Conservation (phyloP, 2,888 invertebrate genomes). For the Agonum fuliginosum region DNA sequence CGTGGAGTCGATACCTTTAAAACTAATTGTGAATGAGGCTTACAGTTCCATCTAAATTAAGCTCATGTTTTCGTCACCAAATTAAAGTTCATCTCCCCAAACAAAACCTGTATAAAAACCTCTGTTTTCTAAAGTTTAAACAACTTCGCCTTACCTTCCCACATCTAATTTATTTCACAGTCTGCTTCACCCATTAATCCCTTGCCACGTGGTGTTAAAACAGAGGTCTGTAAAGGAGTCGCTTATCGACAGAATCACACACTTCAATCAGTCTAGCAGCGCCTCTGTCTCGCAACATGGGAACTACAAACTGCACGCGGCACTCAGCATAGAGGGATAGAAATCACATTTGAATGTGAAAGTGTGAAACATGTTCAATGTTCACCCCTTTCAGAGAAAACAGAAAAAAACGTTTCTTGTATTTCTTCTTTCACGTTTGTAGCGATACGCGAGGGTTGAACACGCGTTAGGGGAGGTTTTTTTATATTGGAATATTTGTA, state of each 20-base stretch:
- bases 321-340: slow-evolving; percentile 4
- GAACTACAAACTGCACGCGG: no score
- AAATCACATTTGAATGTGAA: slow-evolving; percentile 42
- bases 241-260: slow-evolving; percentile 25
- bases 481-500: no score
- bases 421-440: neutral
- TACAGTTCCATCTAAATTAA: no score
- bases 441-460: neutral
- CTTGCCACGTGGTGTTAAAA: slow-evolving; percentile 18
- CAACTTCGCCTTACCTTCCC: neutral
- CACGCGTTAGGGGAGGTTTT: neutral
- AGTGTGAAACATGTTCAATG: slow-evolving; percentile 22
- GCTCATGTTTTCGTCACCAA: no score
- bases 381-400: slow-evolving; percentile 23
- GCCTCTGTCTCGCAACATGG: slow-evolving; percentile 13
- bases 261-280: slow-evolving; percentile 27
- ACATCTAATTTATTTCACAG: slow-evolving; percentile 31
- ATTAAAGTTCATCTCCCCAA: no score
- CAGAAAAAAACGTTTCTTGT: slow-evolving; percentile 23
- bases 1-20: no score
- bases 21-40: no score
- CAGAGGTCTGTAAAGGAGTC: slow-evolving; percentile 26
- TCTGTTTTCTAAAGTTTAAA: neutral
- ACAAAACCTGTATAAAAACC: neutral
- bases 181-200: slow-evolving; percentile 13